phyloP scores from a whole-genome alignment of 2,113 vertebrate species.

The Mesocricetus auratus region DNA sequence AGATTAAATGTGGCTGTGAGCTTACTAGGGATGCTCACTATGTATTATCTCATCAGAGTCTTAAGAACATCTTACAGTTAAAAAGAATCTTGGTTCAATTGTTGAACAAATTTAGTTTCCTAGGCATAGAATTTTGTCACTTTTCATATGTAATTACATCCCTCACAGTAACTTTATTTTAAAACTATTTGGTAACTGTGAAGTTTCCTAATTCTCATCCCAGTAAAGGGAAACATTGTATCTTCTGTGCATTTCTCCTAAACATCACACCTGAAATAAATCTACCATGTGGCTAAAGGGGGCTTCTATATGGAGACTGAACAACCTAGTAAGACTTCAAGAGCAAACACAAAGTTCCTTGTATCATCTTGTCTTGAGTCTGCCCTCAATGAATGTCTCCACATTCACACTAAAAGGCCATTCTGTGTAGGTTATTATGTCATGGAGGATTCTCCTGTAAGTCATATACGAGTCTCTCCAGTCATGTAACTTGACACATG shows the following conservation, averaged over 20 bases:
- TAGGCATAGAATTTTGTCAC: not conserved
- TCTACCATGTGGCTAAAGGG: not conserved
- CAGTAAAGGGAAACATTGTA: conserved; percentile 4
- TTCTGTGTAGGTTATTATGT: not conserved
- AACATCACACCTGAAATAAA: conserved; percentile 16
- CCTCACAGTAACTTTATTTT: conserved; percentile 62
- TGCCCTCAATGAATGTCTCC: not conserved
- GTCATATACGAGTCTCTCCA: not conserved
- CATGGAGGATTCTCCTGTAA: not conserved
- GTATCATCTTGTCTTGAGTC: not conserved
- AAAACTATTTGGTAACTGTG: conserved; percentile 68
- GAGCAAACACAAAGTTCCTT: conserved; percentile 31
- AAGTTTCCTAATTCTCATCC: conserved; percentile 64
- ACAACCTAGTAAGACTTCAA: not conserved
- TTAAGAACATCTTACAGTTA: not conserved
- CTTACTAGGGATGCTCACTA: not conserved
- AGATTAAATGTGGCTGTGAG: conserved; percentile 11
- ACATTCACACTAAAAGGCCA: not conserved
- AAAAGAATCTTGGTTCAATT: conserved; percentile 57
- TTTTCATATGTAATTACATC: conserved; percentile 64
- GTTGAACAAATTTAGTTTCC: conserved; percentile 58
- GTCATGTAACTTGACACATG: not conserved
- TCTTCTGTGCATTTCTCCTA: conserved; percentile 35
- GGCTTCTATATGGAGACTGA: not conserved
- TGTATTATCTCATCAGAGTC: not conserved